Conservation (phyloP, 53 echinoderm and acorn worm species). For the Astropecten irregularis region DNA sequence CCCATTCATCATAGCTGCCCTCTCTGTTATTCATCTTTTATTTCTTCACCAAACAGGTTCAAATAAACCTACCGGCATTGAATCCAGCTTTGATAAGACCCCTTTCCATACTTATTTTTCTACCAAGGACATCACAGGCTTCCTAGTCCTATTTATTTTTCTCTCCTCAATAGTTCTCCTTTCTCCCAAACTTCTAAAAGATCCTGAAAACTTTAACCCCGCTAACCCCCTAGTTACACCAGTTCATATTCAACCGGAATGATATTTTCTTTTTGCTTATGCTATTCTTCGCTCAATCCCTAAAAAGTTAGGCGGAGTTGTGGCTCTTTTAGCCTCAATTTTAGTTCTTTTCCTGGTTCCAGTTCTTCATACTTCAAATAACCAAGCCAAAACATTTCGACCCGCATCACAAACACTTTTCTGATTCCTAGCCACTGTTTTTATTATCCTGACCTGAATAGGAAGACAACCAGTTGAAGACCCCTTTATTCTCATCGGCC, state of each 20-base stretch:
- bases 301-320: conserved; percentile 78
- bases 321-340: conserved; percentile 65
- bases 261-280: conserved; percentile 78
- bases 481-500: conserved; percentile 63
- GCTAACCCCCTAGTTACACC: conserved; percentile 77
- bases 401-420: conserved; percentile 55
- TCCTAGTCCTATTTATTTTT: conserved; percentile 25
- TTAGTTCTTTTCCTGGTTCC: conserved; percentile 61
- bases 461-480: conserved; percentile 78
- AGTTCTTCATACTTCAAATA: conserved; percentile 51
- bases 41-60: conserved; percentile 76
- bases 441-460: conserved; percentile 69
- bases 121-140: conserved; percentile 68
- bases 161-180: conserved; percentile 38
- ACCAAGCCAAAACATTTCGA: conserved; percentile 59
- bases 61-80: conserved; percentile 69
- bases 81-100: conserved; percentile 67
- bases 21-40: conserved; percentile 57
- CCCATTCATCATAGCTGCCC: conserved; percentile 68
- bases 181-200: conserved; percentile 59
- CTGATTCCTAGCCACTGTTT: conserved; percentile 44
- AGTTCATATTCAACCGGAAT: conserved; percentile 74
- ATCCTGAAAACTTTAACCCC: conserved; percentile 77
- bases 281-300: conserved; percentile 80
- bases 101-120: conserved; percentile 72